These are phyloP conservation scores for Eudemis profundana DNA, from an alignment of 2,888 invertebrate genomes.

Conservation along the genomic window DNA sequence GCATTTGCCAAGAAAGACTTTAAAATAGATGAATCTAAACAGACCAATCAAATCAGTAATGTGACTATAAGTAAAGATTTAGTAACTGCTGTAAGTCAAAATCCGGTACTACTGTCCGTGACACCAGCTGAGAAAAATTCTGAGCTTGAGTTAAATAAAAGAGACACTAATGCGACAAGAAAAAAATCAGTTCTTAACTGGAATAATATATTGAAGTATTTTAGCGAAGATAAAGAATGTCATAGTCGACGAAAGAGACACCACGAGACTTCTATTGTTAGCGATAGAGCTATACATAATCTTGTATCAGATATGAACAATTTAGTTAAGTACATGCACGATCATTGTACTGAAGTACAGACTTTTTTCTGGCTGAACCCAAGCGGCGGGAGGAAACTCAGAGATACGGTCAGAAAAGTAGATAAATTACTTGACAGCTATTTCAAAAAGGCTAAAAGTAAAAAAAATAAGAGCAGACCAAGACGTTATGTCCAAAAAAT, in stretches of 20 bases:
- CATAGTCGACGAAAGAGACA: not conserved
- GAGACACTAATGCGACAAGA: not conserved
- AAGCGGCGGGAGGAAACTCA: constrained; percentile 66
- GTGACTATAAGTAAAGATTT: not conserved
- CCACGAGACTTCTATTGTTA: not conserved
- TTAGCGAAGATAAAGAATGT: not conserved
- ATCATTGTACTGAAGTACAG: constrained; percentile 76
- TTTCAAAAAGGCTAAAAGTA: constrained; percentile 59
- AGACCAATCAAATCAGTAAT: not conserved
- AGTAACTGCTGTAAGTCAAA: not conserved
- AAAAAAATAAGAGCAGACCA: not conserved
- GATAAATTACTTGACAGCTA: constrained; percentile 68
- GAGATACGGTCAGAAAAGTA: constrained; percentile 66
- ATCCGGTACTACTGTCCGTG: not conserved
- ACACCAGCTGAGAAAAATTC: not conserved
- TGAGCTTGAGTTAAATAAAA: constrained; percentile 13
- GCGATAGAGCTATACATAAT: constrained; percentile 56
- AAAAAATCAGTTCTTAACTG: not conserved
- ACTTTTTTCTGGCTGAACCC: constrained; percentile 76
- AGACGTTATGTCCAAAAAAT: not conserved
- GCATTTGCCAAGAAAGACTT: not conserved
- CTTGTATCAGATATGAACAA: constrained; percentile 72
- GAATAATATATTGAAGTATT: not conserved
- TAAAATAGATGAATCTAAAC: constrained; percentile 1
- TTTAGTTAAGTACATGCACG: constrained; percentile 66